A percentile compares a stretch with the other conserved stretches of the same genome.
Evolutionary conservation across 2,113 vertebrate species (phyloP).

Genomic region (Spilogale gracilis): DNA sequence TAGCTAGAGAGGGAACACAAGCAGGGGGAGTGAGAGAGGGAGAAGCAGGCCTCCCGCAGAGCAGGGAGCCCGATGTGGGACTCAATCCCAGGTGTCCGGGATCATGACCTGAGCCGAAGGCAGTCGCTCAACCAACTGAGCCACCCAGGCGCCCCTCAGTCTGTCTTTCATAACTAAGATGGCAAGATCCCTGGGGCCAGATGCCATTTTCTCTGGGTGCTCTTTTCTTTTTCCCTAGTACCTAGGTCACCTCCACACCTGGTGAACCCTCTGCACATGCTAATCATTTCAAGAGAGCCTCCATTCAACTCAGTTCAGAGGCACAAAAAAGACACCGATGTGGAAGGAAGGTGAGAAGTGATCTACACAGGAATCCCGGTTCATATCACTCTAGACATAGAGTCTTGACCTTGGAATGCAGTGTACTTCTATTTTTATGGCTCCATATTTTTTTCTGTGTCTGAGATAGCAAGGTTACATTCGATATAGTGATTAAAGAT

Average conservation of each 20-base stretch:
- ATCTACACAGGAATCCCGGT: background rate
- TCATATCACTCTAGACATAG: background rate
- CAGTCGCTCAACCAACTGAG: no score
- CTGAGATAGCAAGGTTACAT: background rate
- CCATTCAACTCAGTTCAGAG: background rate
- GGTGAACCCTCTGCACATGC: background rate
- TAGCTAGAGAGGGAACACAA: no score
- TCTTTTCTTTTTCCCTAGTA: background rate
- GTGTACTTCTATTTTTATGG: background rate
- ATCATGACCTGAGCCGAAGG: no score
- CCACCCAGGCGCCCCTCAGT: background rate
- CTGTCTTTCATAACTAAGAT: slow-evolving; percentile 7
- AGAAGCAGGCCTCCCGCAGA: no score
- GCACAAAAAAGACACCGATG: background rate
- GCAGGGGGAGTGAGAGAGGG: no score
- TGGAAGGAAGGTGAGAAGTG: background rate
- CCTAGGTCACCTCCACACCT: background rate
- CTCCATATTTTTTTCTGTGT: background rate
- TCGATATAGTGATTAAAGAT: background rate
- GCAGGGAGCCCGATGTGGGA: no score
- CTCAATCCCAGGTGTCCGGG: no score
- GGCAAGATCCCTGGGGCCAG: background rate
- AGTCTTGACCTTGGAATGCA: background rate
- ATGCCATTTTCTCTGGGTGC: background rate
- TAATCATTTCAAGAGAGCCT: background rate